Evolutionary conservation across 1,140 invertebrate genomes (phyloP).

Genomic region (Babylonia areolata): DNA sequence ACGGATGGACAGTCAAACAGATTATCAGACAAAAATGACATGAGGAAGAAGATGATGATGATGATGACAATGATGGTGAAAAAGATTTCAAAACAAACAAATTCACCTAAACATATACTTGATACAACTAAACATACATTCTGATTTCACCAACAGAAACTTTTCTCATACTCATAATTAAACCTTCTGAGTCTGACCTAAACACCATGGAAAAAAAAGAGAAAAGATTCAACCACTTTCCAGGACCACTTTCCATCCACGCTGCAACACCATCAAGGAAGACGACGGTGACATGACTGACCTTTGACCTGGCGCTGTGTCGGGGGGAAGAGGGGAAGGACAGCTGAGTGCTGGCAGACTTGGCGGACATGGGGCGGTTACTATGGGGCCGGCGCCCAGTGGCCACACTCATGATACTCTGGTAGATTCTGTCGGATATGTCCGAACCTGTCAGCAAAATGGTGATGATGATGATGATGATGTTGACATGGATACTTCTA

Average conservation of each 20-base stretch:
- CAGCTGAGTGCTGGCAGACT: not conserved
- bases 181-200: too few relatives aligned
- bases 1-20: not conserved
- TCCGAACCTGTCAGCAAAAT: not conserved
- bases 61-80: not conserved
- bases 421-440: conserved; percentile 9
- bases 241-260: too few relatives aligned
- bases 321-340: conserved; percentile 6
- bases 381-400: not conserved
- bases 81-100: not conserved
- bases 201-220: too few relatives aligned
- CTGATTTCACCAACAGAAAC: too few relatives aligned
- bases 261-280: not conserved
- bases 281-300: not conserved
- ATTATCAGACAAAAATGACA: not conserved
- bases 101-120: too few relatives aligned
- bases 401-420: not conserved
- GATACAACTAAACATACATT: too few relatives aligned
- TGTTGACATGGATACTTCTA: too few relatives aligned
- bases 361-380: not conserved
- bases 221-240: too few relatives aligned
- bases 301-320: conserved; percentile 7
- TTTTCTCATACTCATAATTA: not conserved
- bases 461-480: too few relatives aligned
- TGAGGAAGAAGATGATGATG: not conserved